Conservation (phyloP, 2,113 vertebrate species). For the Vidua chalybeata region DNA sequence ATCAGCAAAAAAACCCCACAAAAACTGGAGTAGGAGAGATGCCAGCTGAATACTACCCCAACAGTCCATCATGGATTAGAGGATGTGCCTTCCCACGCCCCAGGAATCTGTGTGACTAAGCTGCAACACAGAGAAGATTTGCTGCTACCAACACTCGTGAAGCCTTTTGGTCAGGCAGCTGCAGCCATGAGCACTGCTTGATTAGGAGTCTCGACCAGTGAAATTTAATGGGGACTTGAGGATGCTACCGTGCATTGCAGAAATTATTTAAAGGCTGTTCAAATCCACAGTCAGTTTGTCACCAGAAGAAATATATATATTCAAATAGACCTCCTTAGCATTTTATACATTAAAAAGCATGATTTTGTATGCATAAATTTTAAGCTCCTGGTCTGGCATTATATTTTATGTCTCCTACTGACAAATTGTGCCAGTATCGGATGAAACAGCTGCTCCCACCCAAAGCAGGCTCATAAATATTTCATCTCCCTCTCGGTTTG, state of each 20-base stretch:
- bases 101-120: background rate
- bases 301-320: background rate
- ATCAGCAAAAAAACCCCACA: background rate
- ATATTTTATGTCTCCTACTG: background rate
- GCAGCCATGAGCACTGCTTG: background rate
- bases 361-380: background rate
- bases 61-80: background rate
- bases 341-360: background rate
- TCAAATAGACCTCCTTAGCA: background rate
- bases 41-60: background rate
- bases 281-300: background rate
- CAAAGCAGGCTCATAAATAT: slow-evolving; percentile 32
- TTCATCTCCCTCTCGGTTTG: background rate
- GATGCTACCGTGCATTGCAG: background rate
- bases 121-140: background rate
- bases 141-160: background rate
- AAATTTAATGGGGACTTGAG: background rate
- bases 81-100: background rate
- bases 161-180: background rate
- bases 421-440: background rate
- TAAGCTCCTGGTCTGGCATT: slow-evolving; percentile 1
- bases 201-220: background rate
- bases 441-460: slow-evolving; percentile 47
- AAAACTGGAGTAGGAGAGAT: background rate
- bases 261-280: slow-evolving; percentile 6